These are phyloP conservation scores for Rutilus rutilus DNA, from an alignment of 2,113 vertebrate species.

Conservation along the genomic window DNA sequence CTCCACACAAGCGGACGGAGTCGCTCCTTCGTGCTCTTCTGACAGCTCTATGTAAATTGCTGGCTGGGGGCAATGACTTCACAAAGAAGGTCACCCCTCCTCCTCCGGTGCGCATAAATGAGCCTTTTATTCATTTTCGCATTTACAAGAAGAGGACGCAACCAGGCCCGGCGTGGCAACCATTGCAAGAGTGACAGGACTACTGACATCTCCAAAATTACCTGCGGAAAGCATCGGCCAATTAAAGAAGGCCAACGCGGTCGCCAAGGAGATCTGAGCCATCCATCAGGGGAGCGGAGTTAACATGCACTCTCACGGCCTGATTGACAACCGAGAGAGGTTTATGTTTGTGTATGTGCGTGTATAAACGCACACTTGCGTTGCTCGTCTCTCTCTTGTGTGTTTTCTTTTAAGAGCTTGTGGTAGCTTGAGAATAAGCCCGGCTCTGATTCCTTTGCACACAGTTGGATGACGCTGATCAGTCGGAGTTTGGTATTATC, in stretches of 20 bases:
- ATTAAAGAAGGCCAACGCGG: conserved; percentile 62
- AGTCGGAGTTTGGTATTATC: conserved; percentile 48
- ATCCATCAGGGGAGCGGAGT: conserved; percentile 53
- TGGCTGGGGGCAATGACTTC: conserved; percentile 80
- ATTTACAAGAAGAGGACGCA: conserved; percentile 71
- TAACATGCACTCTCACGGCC: conserved; percentile 19
- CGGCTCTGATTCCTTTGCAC: conserved; percentile 12
- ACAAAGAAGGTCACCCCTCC: conserved; percentile 80
- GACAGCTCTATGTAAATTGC: conserved; percentile 81
- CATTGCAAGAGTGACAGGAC: conserved; percentile 45
- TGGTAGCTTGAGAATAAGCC: conserved; percentile 7
- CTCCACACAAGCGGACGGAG: conserved; percentile 51
- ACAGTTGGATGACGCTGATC: conserved; percentile 27
- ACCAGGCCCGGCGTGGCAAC: conserved; percentile 38
- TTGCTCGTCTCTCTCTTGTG: conserved; percentile 34
- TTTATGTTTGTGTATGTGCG: conserved; percentile 44
- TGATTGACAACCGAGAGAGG: conserved; percentile 47
- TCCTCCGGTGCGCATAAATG: conserved; percentile 76
- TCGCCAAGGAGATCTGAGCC: conserved; percentile 53
- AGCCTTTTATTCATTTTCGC: conserved; percentile 78
- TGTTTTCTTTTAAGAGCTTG: conserved; percentile 28
- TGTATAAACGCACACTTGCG: background rate
- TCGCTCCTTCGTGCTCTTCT: conserved; percentile 66
- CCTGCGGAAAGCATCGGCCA: conserved; percentile 69
- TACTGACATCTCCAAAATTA: conserved; percentile 70